Conservation (phyloP, 2,113 vertebrate genomes). For the Epinephelus cyanopodus region DNA sequence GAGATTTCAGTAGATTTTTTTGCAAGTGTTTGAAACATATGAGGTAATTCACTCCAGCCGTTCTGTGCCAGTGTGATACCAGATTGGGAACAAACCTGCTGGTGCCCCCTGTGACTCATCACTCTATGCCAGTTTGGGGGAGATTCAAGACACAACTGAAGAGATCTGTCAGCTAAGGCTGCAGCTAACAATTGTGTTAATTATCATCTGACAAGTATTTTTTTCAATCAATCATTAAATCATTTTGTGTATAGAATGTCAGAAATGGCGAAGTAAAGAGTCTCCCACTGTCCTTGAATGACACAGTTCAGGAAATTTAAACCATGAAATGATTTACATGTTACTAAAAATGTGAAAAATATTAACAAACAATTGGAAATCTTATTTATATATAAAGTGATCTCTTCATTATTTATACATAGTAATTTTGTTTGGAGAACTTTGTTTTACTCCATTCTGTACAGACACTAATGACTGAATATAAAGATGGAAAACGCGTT, state of each 20-base stretch:
- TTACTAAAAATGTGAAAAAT: too few relatives aligned
- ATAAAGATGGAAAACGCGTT: too few relatives aligned
- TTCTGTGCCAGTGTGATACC: neutral
- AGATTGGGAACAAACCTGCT: slow-evolving; percentile 1
- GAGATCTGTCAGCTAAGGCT: neutral
- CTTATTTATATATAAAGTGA: too few relatives aligned
- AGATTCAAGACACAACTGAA: neutral
- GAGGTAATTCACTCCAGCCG: neutral
- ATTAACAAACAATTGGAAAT: too few relatives aligned
- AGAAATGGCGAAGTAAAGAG: neutral
- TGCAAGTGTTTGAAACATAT: neutral
- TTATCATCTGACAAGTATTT: neutral
- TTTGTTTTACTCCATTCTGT: too few relatives aligned
- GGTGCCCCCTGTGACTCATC: neutral
- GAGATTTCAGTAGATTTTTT: neutral
- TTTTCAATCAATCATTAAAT: neutral
- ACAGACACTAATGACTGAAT: too few relatives aligned
- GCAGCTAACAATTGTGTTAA: neutral
- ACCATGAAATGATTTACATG: too few relatives aligned
- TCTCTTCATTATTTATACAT: too few relatives aligned
- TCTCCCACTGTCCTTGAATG: too few relatives aligned
- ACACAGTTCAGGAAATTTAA: too few relatives aligned
- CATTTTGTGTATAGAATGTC: neutral
- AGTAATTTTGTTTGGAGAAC: too few relatives aligned
- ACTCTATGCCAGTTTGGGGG: neutral